These are phyloP conservation scores for Aptenodytes patagonicus DNA, from an alignment of 2,113 vertebrate genomes.

Conservation along the genomic window DNA sequence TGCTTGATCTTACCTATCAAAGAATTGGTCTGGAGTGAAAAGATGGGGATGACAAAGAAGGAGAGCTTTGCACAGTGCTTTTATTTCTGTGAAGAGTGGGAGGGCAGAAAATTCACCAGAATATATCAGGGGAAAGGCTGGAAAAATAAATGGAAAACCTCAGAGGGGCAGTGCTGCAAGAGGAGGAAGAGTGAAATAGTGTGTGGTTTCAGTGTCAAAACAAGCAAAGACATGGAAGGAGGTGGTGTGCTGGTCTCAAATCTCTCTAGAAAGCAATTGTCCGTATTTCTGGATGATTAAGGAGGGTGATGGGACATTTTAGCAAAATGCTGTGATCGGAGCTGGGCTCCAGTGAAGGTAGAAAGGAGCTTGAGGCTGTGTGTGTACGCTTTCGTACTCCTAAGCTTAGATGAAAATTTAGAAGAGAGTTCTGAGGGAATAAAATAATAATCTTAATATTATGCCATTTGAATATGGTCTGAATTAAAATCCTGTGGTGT, in stretches of 20 bases:
- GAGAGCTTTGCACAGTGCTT: not conserved
- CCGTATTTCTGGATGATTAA: not conserved
- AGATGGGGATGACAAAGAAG: not conserved
- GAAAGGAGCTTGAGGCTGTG: not conserved
- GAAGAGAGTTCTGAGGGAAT: not conserved
- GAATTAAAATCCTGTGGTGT: not conserved
- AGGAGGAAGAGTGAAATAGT: not conserved
- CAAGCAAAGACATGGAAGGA: not conserved
- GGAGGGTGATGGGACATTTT: not conserved
- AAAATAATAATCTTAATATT: not conserved
- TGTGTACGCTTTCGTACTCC: not conserved
- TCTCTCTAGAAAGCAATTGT: not conserved
- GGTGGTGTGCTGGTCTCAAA: not conserved
- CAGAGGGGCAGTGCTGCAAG: not conserved
- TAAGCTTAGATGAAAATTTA: not conserved
- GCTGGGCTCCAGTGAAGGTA: not conserved
- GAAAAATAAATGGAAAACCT: not conserved
- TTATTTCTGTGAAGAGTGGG: not conserved
- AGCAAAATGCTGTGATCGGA: not conserved
- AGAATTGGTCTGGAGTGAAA: not conserved
- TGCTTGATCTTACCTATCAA: not conserved
- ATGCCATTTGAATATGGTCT: not conserved
- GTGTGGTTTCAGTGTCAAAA: not conserved
- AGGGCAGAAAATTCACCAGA: not conserved
- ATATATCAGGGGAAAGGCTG: fast-evolving